Base-by-base conservation (phyloP, 2,797 vertebrate genomes). In the Pelodytes ibericus region DNA sequence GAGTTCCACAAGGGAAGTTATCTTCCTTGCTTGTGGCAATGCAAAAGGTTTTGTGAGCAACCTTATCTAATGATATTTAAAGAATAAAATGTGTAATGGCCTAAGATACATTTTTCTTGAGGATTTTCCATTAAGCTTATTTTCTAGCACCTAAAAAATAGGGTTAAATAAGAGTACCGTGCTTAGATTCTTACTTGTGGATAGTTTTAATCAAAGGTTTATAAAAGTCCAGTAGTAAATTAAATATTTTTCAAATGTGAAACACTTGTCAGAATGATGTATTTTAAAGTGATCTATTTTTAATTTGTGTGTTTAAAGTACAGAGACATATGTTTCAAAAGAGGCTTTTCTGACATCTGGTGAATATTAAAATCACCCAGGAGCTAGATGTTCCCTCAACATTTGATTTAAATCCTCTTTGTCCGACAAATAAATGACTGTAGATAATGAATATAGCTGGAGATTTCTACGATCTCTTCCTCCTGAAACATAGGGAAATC, bases 361-460 rank as follows among this genome's bases (percentile, higher is more conserved):
- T 29, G 25, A 67, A 51, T 67, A 67, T 67, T 67, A 53, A 67
- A 67, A 67, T 67, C 26, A 67, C 64, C 26, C 41, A 67, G 27
- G 26, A 47, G 44, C 9, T 27, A 22, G 44, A 53, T 29, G 41
- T 66, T 66, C 41, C 20, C 59, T 29, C n/a, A 39, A 8, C 25
- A 22, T 67, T 67, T 51, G 64, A 53, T 31, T 51, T 51, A 67
- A 67, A 67, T 20, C 44, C 44, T 22, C n/a, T 67, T 51, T 67
- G 64, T 67, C 44, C 2, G 5, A 27, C 64, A 67, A 67, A 53
- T 67, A 44, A 67, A 53, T 67, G 64, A 67, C 64, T 51, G 64
- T 18, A 53, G 44, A 51, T 31, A 41, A 67, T 29, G 44, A 67
- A 18, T 67, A 10, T 22, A 13, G 7, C 18, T 29, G 8, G 41